These are phyloP conservation scores for Etheostoma perlongum DNA, from an alignment of 2,797 vertebrate species.

Conservation along the genomic window DNA sequence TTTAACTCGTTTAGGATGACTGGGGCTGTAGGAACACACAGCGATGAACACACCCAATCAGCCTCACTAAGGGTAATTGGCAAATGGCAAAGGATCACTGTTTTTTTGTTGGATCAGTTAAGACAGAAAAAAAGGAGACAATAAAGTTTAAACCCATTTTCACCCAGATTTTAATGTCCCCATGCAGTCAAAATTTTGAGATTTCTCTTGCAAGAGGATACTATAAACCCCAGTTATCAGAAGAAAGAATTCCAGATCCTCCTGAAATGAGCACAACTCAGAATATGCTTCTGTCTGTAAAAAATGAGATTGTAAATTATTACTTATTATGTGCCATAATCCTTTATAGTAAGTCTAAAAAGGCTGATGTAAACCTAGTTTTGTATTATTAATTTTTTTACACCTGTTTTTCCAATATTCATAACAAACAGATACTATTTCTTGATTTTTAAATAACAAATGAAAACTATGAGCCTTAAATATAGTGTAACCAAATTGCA, in stretches of 20 bases:
- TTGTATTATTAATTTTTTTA: conserved; percentile 1
- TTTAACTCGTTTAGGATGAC: conserved; percentile 98
- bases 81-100: background rate
- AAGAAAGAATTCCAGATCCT: conserved; percentile 18
- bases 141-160: background rate
- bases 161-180: background rate
- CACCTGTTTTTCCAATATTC: background rate
- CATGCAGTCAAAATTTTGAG: conserved; percentile 4
- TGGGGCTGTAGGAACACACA: conserved; percentile 84
- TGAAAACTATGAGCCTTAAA: background rate
- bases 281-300: conserved; percentile 24
- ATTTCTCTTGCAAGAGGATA: conserved; percentile 10
- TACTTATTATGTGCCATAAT: conserved; percentile 25
- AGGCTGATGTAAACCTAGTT: conserved; percentile 7
- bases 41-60: background rate
- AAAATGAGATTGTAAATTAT: conserved; percentile 35
- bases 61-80: background rate
- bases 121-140: conserved; percentile 1
- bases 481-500: background rate
- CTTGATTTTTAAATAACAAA: no score
- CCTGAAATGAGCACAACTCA: background rate
- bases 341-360: conserved; percentile 23
- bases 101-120: background rate
- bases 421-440: background rate
- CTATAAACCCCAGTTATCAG: background rate